Percentiles rank a stretch among this genome's conserved stretches.
Evolutionary conservation across 2,888 invertebrate genomes (phyloP).

Genomic region (Callinectes sapidus): DNA sequence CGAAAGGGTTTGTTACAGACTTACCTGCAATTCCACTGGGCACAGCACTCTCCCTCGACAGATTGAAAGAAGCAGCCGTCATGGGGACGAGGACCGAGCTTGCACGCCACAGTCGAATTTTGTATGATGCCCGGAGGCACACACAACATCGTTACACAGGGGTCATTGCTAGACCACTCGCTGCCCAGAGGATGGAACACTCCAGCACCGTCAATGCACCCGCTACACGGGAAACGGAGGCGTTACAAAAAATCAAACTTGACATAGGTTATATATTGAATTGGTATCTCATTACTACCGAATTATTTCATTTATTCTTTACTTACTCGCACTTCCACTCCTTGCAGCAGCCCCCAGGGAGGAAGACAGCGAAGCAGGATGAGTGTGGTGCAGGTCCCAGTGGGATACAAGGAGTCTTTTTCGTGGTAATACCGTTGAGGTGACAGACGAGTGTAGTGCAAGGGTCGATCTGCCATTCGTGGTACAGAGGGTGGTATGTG

Average conservation of each 20-base stretch:
- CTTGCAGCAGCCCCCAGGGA: not conserved
- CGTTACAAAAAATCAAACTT: not conserved
- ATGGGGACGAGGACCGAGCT: not conserved
- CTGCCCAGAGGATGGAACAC: not conserved
- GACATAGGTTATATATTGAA: no score
- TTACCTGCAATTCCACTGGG: not conserved
- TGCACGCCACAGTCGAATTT: not conserved
- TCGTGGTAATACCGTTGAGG: not conserved
- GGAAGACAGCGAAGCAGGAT: not conserved
- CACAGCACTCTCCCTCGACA: not conserved
- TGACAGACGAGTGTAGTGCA: not conserved
- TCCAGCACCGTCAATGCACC: not conserved
- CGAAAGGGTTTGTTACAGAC: not conserved
- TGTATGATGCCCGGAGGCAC: not conserved
- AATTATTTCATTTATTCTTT: not conserved
- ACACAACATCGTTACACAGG: not conserved
- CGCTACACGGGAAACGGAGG: not conserved
- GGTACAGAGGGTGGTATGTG: not conserved
- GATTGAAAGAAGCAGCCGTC: not conserved
- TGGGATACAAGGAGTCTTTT: not conserved
- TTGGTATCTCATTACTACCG: no score
- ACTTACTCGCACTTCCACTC: constrained; percentile 38
- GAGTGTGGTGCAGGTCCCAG: not conserved
- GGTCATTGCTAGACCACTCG: not conserved
- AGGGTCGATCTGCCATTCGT: constrained; percentile 13